Evolutionary conservation across 2,113 vertebrate genomes (phyloP).

Genomic region (Meleagris gallopavo): DNA sequence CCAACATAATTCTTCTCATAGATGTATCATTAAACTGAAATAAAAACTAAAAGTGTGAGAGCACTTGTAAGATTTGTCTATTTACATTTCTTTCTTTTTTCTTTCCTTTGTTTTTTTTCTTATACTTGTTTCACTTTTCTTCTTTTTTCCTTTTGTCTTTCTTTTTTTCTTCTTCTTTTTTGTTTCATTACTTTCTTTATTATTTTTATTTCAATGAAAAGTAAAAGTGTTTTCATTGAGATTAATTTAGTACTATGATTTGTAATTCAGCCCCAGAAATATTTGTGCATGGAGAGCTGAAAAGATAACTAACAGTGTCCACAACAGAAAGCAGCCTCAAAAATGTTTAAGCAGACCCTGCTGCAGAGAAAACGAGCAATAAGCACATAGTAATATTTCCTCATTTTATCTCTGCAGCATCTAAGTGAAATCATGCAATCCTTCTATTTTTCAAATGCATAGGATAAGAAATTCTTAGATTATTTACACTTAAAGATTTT

Average conservation of each 20-base stretch:
- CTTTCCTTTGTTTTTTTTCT: neutral
- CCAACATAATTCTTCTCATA: neutral
- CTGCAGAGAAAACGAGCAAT: neutral
- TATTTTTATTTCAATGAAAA: too few species aligned
- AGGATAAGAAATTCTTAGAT: neutral
- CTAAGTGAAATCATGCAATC: neutral
- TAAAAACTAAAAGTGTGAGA: neutral
- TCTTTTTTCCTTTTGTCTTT: too few species aligned
- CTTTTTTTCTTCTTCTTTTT: too few species aligned
- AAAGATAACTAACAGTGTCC: neutral
- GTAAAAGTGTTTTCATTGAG: neutral
- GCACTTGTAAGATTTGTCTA: accelerated
- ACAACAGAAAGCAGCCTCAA: neutral
- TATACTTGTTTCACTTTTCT: too few species aligned
- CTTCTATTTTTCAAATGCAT: neutral
- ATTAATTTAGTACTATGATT: neutral
- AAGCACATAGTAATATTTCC: neutral
- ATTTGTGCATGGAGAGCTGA: neutral
- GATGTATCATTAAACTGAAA: neutral
- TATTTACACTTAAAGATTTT: neutral
- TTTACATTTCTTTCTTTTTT: neutral
- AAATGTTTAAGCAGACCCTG: neutral
- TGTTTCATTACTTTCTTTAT: too few species aligned
- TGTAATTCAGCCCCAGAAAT: neutral
- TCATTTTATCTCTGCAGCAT: neutral